Base-by-base conservation (phyloP, 2,113 vertebrate species). In the Stigmatopora nigra region DNA sequence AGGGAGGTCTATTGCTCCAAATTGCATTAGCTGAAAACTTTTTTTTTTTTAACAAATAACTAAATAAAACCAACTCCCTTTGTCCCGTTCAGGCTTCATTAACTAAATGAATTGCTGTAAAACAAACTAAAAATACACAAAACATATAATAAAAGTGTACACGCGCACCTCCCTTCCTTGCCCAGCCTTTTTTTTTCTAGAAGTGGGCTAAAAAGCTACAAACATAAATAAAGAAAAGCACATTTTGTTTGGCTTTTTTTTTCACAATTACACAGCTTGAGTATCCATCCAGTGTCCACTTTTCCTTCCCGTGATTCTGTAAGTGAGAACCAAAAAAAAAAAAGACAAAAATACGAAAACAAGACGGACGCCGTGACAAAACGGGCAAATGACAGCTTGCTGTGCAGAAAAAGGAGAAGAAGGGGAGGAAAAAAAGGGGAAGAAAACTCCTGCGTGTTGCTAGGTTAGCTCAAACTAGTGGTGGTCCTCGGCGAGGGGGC, bases 251-350 rank as follows among this genome's bases (percentile, higher is more conserved):
- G 90, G 89, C 90, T 89, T 88, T 84, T 81, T 84, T 81, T 85
- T 69, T 31, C 25, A 45, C 59, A 61, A 82, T 87, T 83, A 87
- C 83, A 87, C 81, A 82, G 84, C 79, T 88, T 88, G 83, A 88
- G 79, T 89, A 87, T 90, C 80, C 88, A 90, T 91, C 91, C 89
- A 91, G 91, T 91, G 89, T 90, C 88, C 86, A 71, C 81, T 84
- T 87, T 84, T 86, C 82, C 78, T 78, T 83, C 80, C 14, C 79
- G 77, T 77, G 73, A 81, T 83, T 81, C 70, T 81, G 77, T 82
- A 80, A 70, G 67, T 77, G 71, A 88, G 66, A 81, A 82, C 59
- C 77, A 72, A 79, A 69, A 71, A 58, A 71, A 58, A 31, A 31
- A 31, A 31, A 31, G 25, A 31, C 25, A 57, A 67, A 78, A 83